Evolutionary conservation across 2,888 invertebrate species (phyloP).

Genomic region (Drosophila siamana): DNA sequence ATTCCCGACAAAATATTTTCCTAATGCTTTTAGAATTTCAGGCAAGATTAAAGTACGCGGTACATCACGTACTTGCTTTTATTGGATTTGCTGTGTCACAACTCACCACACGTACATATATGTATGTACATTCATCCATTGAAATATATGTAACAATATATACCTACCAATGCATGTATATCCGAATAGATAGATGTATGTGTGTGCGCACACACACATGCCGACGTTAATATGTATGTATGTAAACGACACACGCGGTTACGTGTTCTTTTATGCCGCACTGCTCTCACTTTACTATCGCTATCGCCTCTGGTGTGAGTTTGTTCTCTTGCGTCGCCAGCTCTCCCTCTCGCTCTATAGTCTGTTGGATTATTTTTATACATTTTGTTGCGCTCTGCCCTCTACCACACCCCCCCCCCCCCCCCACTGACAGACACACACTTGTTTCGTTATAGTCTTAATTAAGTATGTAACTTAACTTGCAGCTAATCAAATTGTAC

Average conservation of each 20-base stretch:
- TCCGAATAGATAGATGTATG: slow-evolving; percentile 16
- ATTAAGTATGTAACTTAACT: slow-evolving; percentile 15
- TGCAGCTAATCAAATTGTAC: neutral
- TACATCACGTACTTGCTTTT: slow-evolving; percentile 31
- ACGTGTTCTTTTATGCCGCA: slow-evolving; percentile 62
- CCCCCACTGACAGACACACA: slow-evolving; percentile 39
- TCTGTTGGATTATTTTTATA: slow-evolving; percentile 70
- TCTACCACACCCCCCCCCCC: slow-evolving; percentile 21
- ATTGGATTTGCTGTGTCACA: slow-evolving; percentile 49
- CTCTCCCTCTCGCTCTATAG: slow-evolving; percentile 29
- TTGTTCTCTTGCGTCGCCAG: slow-evolving; percentile 14
- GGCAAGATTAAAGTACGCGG: slow-evolving; percentile 14
- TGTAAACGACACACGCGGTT: slow-evolving; percentile 61
- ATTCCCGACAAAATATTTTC: slow-evolving; percentile 1
- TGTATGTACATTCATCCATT: slow-evolving; percentile 4
- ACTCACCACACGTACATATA: slow-evolving; percentile 34
- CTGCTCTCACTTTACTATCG: slow-evolving; percentile 44
- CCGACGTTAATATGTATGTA: slow-evolving; percentile 16
- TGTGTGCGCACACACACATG: neutral
- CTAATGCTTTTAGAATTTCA: slow-evolving; percentile 5
- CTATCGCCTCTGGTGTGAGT: slow-evolving; percentile 32
- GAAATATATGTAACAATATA: slow-evolving; percentile 33
- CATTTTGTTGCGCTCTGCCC: slow-evolving; percentile 66
- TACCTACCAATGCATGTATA: slow-evolving; percentile 25
- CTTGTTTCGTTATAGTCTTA: slow-evolving; percentile 48